Evolutionary conservation across 53 echinoderm and acorn worm genomes (phyloP).

Genomic region (Patiria pectinifera): DNA sequence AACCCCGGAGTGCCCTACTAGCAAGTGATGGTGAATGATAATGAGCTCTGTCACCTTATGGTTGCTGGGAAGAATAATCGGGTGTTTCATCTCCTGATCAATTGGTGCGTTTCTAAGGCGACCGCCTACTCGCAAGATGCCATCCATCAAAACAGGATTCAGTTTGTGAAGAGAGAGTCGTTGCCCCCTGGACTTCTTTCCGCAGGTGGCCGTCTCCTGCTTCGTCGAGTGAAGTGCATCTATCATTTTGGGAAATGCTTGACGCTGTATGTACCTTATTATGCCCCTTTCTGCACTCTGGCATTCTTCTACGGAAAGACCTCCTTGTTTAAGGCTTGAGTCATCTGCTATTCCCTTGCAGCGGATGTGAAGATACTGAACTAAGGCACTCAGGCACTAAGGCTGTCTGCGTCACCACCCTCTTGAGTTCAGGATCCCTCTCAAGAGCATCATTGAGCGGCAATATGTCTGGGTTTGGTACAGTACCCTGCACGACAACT

Average conservation of each 20-base stretch:
- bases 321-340: background rate
- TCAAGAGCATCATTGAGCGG: conserved; percentile 4
- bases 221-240: background rate
- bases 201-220: background rate
- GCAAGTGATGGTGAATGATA: conserved; percentile 59
- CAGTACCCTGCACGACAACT: background rate
- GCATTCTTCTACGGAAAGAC: conserved; percentile 24
- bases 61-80: conserved; percentile 65
- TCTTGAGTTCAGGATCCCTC: conserved; percentile 69
- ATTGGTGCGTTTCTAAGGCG: conserved; percentile 59
- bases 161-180: conserved; percentile 39
- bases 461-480: background rate
- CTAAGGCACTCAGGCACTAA: background rate
- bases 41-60: conserved; percentile 68
- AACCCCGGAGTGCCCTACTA: conserved; percentile 69
- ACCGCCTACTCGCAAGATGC: conserved; percentile 67
- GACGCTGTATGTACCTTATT: background rate
- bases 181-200: background rate
- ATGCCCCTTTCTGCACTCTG: conserved; percentile 25
- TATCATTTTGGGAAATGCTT: conserved; percentile 1
- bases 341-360: conserved; percentile 6
- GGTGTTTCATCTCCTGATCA: conserved; percentile 59
- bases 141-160: conserved; percentile 51
- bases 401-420: background rate
- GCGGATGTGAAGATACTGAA: conserved; percentile 9